A percentile compares a stretch with the other conserved stretches of the same genome.
These are phyloP conservation scores for Loris lydekkerianus DNA, from an alignment of 2,797 vertebrate genomes.

Conservation along the genomic window DNA sequence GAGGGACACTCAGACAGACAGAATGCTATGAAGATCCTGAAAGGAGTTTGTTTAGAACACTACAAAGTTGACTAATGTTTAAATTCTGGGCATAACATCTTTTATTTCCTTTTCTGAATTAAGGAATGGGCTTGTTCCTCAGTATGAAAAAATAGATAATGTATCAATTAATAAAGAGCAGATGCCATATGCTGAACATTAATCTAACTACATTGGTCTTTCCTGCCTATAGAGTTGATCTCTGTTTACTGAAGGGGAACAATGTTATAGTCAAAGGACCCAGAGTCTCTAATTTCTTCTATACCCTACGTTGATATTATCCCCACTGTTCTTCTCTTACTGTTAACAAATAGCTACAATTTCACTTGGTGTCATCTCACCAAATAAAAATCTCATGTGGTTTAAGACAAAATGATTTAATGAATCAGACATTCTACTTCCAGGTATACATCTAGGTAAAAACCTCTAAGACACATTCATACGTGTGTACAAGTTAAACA, in stretches of 20 bases:
- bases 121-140: slow-evolving; percentile 41
- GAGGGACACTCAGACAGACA: not conserved
- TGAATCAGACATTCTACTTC: not conserved
- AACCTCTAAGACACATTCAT: not conserved
- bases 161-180: slow-evolving; percentile 7
- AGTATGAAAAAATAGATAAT: slow-evolving; percentile 11
- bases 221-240: not conserved
- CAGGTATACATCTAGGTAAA: slow-evolving; percentile 6
- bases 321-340: not conserved
- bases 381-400: slow-evolving; percentile 51
- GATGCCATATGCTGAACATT: not conserved
- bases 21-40: slow-evolving; percentile 32
- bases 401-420: slow-evolving; percentile 15
- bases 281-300: not conserved
- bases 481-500: not conserved
- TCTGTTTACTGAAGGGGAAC: not conserved
- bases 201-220: not conserved
- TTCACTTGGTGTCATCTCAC: not conserved
- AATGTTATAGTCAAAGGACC: not conserved
- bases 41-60: slow-evolving; percentile 27
- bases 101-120: slow-evolving; percentile 71
- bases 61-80: slow-evolving; percentile 32
- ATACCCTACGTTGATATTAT: not conserved
- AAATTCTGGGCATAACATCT: slow-evolving; percentile 34
- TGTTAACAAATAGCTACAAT: not conserved